A percentile compares a stretch with the other conserved stretches of the same genome.
phyloP scores from a whole-genome alignment of 2,797 vertebrate genomes.

The Chaunax sp. region DNA sequence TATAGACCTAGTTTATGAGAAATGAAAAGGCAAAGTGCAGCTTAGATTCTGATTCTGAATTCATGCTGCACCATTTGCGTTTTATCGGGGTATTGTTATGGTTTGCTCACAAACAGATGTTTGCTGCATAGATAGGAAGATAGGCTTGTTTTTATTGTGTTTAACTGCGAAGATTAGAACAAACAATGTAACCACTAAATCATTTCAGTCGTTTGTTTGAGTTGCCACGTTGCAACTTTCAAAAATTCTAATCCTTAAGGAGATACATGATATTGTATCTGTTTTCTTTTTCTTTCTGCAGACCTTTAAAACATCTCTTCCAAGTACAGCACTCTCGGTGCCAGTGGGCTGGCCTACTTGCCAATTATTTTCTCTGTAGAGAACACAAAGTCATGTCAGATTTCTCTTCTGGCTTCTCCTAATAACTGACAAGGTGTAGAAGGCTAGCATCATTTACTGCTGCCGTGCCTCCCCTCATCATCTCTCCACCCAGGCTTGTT shows the following conservation, averaged over 20 bases:
- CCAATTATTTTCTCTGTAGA: conserved; percentile 80
- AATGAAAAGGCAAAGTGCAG: too few species aligned
- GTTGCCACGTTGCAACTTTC: conserved; percentile 3
- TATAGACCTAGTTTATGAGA: neutral
- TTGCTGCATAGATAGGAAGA: neutral
- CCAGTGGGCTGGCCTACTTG: conserved; percentile 54
- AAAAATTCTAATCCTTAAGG: neutral
- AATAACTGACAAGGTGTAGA: conserved; percentile 82
- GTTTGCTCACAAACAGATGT: neutral
- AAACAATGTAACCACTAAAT: neutral
- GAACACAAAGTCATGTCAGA: conserved; percentile 79
- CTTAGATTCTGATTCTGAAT: conserved; percentile 6
- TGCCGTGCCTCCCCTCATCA: conserved; percentile 72
- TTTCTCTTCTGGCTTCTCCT: conserved; percentile 77
- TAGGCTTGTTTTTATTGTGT: neutral
- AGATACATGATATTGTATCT: neutral
- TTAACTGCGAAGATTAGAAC: conserved; percentile 6
- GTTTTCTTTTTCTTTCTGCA: conserved; percentile 13
- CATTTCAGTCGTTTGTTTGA: neutral
- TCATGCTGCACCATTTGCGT: neutral
- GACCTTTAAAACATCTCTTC: conserved; percentile 65
- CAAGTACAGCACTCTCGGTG: conserved; percentile 56
- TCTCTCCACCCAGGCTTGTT: conserved; percentile 67
- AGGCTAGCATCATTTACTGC: conserved; percentile 78
- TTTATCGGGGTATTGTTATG: neutral